Evolutionary conservation across 2,888 invertebrate genomes (phyloP).

Genomic region (Caenorhabditis wallacei): DNA sequence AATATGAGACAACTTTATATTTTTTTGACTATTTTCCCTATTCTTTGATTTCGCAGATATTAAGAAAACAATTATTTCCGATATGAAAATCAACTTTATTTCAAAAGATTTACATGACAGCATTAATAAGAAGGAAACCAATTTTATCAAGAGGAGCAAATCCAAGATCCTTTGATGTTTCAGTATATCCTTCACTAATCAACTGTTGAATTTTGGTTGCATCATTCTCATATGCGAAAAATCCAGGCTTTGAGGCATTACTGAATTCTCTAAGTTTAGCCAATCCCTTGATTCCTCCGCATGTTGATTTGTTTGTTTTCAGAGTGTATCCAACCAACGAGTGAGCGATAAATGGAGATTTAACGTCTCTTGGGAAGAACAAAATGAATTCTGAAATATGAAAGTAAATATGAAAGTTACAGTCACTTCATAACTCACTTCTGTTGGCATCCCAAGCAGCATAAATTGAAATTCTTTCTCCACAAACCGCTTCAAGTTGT

Average conservation of each 20-base stretch:
- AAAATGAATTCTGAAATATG: conserved; percentile 5
- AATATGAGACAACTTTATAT: too few relatives aligned
- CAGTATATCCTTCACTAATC: neutral
- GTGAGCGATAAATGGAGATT: neutral
- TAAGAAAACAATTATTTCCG: too few relatives aligned
- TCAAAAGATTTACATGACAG: neutral
- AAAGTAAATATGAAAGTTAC: neutral
- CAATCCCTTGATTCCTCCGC: conserved; percentile 51
- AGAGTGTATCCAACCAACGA: neutral
- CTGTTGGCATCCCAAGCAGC: neutral
- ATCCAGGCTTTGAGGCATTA: neutral
- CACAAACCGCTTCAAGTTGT: neutral
- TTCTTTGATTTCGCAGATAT: too few relatives aligned
- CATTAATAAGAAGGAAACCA: conserved; percentile 32
- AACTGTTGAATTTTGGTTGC: neutral
- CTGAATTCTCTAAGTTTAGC: conserved; percentile 5
- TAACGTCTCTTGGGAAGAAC: neutral
- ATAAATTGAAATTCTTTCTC: neutral
- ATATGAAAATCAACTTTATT: conserved; percentile 7
- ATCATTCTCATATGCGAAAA: conserved; percentile 9
- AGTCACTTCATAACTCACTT: neutral
- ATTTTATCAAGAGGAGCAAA: conserved; percentile 19
- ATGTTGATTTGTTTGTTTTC: neutral
- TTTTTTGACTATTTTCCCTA: too few relatives aligned
- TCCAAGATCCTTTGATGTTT: conserved; percentile 1